Conservation (phyloP, 2,888 invertebrate species). For the Strigamia crassipes region DNA sequence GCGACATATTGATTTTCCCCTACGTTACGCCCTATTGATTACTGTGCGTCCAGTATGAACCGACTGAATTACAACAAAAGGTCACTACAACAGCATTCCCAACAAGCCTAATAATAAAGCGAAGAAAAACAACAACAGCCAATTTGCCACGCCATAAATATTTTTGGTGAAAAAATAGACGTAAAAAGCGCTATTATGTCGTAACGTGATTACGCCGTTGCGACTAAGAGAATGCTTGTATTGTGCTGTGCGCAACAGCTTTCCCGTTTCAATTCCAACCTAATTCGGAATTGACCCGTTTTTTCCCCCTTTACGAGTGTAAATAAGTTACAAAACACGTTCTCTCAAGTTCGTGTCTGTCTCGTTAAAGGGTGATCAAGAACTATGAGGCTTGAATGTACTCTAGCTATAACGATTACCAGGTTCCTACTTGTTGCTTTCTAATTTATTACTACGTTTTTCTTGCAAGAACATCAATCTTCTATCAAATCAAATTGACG, state of each 20-base stretch:
- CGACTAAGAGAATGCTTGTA: constrained; percentile 3
- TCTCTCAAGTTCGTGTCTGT: background rate
- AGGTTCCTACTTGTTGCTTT: background rate
- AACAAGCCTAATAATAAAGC: background rate
- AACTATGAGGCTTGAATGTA: background rate
- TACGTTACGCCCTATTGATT: constrained; percentile 29
- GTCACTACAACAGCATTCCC: background rate
- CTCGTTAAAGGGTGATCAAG: background rate
- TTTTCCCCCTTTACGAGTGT: background rate
- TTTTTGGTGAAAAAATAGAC: background rate
- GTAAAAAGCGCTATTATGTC: background rate
- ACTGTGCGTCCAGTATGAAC: background rate
- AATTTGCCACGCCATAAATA: background rate
- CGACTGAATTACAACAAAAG: background rate
- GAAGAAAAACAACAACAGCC: constrained; percentile 1
- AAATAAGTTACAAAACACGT: background rate
- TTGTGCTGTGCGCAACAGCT: background rate
- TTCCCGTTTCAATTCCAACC: background rate
- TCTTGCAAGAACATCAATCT: background rate
- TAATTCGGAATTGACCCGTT: background rate
- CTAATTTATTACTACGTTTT: background rate
- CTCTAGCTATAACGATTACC: background rate
- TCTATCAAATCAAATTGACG: background rate
- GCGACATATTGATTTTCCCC: constrained; percentile 1
- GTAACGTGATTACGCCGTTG: background rate